Evolutionary conservation across 2,113 vertebrate genomes (phyloP).

Genomic region (Lophotis ruficrista): DNA sequence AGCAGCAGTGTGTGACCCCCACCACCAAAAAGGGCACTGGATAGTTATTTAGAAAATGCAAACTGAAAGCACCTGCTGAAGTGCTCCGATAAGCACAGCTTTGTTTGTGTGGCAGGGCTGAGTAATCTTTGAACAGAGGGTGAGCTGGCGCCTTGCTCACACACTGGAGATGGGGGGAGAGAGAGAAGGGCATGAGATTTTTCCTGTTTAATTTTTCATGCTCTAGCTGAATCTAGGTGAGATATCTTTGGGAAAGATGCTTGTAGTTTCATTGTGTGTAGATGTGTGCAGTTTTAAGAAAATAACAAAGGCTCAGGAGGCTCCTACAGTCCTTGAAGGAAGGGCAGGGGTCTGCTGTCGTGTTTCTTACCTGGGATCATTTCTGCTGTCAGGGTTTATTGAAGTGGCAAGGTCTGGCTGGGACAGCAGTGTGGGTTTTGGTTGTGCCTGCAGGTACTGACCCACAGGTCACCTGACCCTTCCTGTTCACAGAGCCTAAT

Average conservation of each 20-base stretch:
- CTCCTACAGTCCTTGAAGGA: background rate
- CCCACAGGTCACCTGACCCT: rapidly evolving
- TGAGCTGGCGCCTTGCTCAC: background rate
- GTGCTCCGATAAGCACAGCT: background rate
- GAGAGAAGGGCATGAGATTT: background rate
- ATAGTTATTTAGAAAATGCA: background rate
- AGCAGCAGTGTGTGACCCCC: background rate
- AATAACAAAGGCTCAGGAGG: background rate
- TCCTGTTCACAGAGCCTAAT: background rate
- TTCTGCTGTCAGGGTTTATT: background rate
- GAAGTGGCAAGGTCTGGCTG: background rate
- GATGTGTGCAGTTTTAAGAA: background rate
- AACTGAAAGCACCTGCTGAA: background rate
- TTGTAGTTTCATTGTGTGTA: background rate
- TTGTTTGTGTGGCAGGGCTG: background rate
- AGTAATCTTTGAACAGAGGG: background rate
- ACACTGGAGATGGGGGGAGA: background rate
- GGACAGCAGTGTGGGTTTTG: background rate
- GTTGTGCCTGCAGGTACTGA: background rate
- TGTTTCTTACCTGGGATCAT: background rate
- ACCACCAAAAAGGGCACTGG: background rate
- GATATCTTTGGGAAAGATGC: background rate
- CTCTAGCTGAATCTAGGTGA: background rate
- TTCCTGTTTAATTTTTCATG: background rate
- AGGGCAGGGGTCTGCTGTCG: background rate